Conservation (phyloP, 2,888 invertebrate genomes). For the Drosophila vallismaia region DNA sequence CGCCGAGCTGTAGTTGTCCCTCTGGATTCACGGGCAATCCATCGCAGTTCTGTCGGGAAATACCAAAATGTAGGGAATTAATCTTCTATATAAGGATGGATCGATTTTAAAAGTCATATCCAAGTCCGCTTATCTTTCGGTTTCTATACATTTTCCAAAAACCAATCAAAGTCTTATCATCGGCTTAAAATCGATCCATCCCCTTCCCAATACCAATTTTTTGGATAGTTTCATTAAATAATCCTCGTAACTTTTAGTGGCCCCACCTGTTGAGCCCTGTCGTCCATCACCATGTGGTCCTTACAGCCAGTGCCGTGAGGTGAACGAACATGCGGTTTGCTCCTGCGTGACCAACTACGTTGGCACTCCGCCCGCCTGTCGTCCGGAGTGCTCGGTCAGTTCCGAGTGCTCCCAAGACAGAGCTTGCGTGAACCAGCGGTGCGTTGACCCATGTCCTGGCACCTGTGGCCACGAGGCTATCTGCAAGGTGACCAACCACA, state of each 20-base stretch:
- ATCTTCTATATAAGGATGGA: conserved; percentile 1
- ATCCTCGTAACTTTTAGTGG: conserved; percentile 52
- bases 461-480: conserved; percentile 90
- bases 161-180: too few species aligned
- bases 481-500: conserved; percentile 91
- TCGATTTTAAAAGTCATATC: neutral
- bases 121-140: neutral
- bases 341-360: conserved; percentile 90
- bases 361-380: conserved; percentile 90
- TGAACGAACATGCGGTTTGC: conserved; percentile 90
- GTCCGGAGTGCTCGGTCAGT: conserved; percentile 91
- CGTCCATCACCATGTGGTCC: conserved; percentile 91
- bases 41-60: conserved; percentile 85
- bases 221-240: neutral
- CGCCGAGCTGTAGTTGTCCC: conserved; percentile 91
- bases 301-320: conserved; percentile 89
- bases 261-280: conserved; percentile 85
- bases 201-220: neutral
- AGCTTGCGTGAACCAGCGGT: conserved; percentile 90
- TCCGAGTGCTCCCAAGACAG: conserved; percentile 90
- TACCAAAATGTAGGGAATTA: conserved; percentile 85
- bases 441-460: conserved; percentile 90
- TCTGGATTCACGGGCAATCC: conserved; percentile 92
- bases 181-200: conserved; percentile 2
- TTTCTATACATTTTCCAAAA: neutral